Conservation (phyloP, 2,113 vertebrate genomes). For the Paracanthobrama guichenoti region DNA sequence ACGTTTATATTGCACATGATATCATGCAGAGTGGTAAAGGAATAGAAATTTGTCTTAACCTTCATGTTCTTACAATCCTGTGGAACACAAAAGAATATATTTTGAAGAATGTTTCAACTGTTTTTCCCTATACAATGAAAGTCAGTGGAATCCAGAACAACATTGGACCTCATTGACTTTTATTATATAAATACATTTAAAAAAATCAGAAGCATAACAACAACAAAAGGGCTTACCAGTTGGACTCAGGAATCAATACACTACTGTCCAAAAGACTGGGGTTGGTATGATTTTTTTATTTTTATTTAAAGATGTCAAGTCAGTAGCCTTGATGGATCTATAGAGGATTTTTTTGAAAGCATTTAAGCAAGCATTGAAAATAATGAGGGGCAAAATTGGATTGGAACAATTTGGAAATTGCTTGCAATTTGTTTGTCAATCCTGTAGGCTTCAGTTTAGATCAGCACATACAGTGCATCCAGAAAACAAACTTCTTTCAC, state of each 20-base stretch:
- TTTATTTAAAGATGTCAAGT: no score
- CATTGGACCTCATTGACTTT: neutral
- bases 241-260: no score
- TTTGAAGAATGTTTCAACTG: neutral
- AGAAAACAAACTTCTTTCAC: no score
- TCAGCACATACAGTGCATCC: neutral
- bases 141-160: neutral
- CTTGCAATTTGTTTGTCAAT: neutral
- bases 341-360: constrained; percentile 11
- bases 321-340: neutral
- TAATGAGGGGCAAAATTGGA: neutral
- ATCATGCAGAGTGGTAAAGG: neutral
- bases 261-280: no score
- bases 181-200: neutral
- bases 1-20: neutral
- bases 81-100: neutral
- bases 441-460: neutral
- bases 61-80: neutral
- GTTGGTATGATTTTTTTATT: neutral
- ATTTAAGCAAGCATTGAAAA: neutral
- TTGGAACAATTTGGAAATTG: neutral
- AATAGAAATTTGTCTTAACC: neutral
- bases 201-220: neutral
- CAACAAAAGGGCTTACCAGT: neutral
- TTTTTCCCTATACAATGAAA: neutral